Base-by-base conservation (phyloP, 92 coral and sea anemone genomes). In the Chrysogorgia sp. region DNA sequence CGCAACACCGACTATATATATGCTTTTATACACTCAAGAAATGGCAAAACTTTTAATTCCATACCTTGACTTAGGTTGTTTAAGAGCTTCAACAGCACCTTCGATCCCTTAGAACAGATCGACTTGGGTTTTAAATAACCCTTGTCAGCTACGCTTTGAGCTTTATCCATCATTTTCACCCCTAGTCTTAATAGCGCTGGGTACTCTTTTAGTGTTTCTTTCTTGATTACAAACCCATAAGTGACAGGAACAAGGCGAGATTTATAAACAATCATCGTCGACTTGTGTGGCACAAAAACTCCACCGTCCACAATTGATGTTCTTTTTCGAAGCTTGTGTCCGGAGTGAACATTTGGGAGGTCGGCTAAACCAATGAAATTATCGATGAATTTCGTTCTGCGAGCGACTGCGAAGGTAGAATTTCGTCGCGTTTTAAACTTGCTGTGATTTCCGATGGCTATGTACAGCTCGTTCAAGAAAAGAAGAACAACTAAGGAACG, bases 281-380 rank as follows among this genome's bases (percentile, higher is more conserved):
- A 72, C 55, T 72, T 72, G 34, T 53, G 35, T 15, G 79, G 79
- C 9, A 72, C 79, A 22, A 72, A 72, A 0, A 72, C 79, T 15
- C 79, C 79, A 1, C 79, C 79, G 15, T 72, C 79, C 2, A 72
- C 79, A 52, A 72, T 72, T 21, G 65, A 72, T 6, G 58, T 53
- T 40, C 79, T 34, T 56, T 72, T 72, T 29, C 10, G 30, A 0
- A 56, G 30, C 22, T 72, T 21, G 64, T 24, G 25, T 3, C 59
- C 35, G 0, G 65, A 32, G 8, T 72, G 31, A 7, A 15, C 53
- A 15, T 15, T n/a, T 6, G 53, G 15, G 15, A 57, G 63, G 30
- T 57, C 64, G 41, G 49, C 50, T 28, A 56, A 72, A 40, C 50
- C 79, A 13, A 72, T 53, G 10, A 31, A 53, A 34, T 72, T 55